Conservation (phyloP, 2,797 vertebrate genomes). For the Poeciliopsis infans region DNA sequence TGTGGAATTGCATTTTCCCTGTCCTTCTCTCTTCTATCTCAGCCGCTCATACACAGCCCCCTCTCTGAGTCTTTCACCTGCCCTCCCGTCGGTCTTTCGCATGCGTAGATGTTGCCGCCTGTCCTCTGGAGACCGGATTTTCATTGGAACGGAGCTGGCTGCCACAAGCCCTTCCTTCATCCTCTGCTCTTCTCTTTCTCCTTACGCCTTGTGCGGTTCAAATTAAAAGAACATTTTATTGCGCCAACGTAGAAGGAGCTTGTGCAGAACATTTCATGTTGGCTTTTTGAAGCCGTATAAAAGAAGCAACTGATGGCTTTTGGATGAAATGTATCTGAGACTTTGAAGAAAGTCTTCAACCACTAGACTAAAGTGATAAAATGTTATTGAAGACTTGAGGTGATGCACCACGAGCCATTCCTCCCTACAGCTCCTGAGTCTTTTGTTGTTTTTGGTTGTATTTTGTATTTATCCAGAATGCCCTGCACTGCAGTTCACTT, state of each 20-base stretch:
- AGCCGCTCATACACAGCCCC: neutral
- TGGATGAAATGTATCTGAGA: neutral
- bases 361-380: neutral
- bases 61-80: conserved; percentile 21
- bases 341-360: neutral
- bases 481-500: too few species aligned
- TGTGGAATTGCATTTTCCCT: conserved; percentile 58
- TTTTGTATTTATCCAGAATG: too few species aligned
- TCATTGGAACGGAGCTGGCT: conserved; percentile 63
- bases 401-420: too few species aligned
- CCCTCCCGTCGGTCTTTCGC: conserved; percentile 43
- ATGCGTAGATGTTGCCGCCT: conserved; percentile 48
- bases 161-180: conserved; percentile 32
- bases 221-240: conserved; percentile 30
- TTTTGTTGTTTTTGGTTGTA: too few species aligned
- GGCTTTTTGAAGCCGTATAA: conserved; percentile 6
- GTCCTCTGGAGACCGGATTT: conserved; percentile 65
- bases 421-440: too few species aligned
- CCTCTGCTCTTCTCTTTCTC: conserved; percentile 12
- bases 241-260: conserved; percentile 37
- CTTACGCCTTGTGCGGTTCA: conserved; percentile 32
- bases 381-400: neutral
- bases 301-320: neutral
- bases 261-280: conserved; percentile 10
- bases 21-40: conserved; percentile 27